These are phyloP conservation scores for Pollenia amentaria DNA, from an alignment of 2,888 invertebrate species.

Conservation along the genomic window DNA sequence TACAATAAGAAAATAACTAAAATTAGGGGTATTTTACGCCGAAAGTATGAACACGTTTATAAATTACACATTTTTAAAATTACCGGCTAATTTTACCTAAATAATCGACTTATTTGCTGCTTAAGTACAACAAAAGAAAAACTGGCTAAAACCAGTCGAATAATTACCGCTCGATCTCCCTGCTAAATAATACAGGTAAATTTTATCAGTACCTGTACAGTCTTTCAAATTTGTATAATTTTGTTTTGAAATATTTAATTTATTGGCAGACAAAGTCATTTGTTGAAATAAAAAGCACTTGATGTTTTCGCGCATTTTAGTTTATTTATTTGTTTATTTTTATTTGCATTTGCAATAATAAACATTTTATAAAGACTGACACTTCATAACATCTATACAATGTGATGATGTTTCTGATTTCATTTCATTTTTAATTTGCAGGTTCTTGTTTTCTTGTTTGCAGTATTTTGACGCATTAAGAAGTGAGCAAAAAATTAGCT, in stretches of 20 bases:
- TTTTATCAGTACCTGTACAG: no score
- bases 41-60: no score
- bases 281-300: conserved; percentile 5
- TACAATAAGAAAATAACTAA: no score
- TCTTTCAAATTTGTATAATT: background rate
- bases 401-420: background rate
- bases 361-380: background rate
- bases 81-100: no score
- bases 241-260: background rate
- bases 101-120: no score
- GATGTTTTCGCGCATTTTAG: conserved; percentile 1
- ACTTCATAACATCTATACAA: conserved; percentile 7
- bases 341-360: conserved; percentile 3
- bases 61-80: no score
- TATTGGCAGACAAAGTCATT: background rate
- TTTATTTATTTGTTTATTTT: background rate
- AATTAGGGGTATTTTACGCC: no score
- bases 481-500: background rate
- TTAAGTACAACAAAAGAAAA: no score
- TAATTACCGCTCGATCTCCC: no score
- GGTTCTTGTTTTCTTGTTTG: background rate
- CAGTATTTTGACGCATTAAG: background rate
- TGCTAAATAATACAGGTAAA: background rate
- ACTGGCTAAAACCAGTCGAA: no score
- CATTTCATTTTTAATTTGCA: conserved; percentile 11